Evolutionary conservation across 2,888 invertebrate genomes (phyloP), one percentile per base, ranked within the genome.

Genomic region (Philereme transversata): DNA sequence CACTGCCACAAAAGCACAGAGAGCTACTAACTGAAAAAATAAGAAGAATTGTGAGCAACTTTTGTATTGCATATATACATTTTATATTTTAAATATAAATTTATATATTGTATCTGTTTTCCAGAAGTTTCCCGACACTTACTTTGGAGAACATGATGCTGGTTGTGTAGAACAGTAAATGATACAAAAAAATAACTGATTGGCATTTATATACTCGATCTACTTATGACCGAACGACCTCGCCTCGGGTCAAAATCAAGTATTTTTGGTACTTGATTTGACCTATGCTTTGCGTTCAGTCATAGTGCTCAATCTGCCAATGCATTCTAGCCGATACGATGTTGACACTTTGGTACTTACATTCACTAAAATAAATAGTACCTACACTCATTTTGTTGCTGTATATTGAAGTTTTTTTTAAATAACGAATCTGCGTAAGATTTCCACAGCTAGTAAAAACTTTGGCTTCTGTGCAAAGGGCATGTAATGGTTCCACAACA

Each of bases 81-180:
- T 22, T 47, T 34, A 4, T 47, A 35, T 47, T 7, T 34, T 5
- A 5, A 0, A 35, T 11, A 2, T 34, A 6, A 5, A 5, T 47
- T 34, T 34, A 1, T 34, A n/a, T 4, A 11, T 36, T 36, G 10
- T 4, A 5, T n/a, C 5, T 36, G 11, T 49, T 49, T 7, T 11
- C 36, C 36, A 6, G 10, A 6, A 6, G 33, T 7, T 5, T 5
- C 7, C 40, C 51, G 11, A 8, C 45, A 59, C 86, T 84, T 74
- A 86, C 87, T 82, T 87, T 86, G 50, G 79, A 76, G 74, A 82
- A 82, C 87, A 87, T 87, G 68, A 79, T 86, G 72, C 61, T 72
- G 76, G 60, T 72, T 76, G 73, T 72, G 68, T 69, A 71, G 70
- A 71, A 70, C 71, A 78, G 58, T 69, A 72, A 77, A 68, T 78